These are phyloP conservation scores for Asteroscopus sphinx DNA, from an alignment of 2,888 invertebrate genomes.

Conservation along the genomic window DNA sequence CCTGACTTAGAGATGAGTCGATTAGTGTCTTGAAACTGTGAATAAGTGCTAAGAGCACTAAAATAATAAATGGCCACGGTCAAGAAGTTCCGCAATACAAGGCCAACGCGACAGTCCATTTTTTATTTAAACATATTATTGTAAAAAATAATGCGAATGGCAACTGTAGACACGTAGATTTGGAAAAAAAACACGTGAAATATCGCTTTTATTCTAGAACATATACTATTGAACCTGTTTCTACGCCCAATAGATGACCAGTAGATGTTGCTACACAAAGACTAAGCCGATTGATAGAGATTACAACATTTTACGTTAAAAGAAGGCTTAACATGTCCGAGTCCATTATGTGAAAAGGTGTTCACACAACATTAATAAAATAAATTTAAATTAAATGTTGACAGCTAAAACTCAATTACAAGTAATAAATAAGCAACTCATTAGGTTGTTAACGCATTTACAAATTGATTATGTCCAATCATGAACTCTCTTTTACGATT, in stretches of 20 bases:
- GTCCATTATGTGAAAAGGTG: constrained; percentile 3
- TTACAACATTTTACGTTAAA: constrained; percentile 3
- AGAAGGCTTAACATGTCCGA: neutral
- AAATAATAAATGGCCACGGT: constrained; percentile 42
- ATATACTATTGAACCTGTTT: constrained; percentile 20
- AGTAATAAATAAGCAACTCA: constrained; percentile 16
- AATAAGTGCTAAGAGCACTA: constrained; percentile 57
- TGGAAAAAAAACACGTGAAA: constrained; percentile 5
- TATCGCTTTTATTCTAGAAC: constrained; percentile 4
- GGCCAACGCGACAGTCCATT: constrained; percentile 24
- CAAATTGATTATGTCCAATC: constrained; percentile 15
- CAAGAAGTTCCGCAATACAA: constrained; percentile 39
- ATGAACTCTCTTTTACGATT: constrained; percentile 20
- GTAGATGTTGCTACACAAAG: constrained; percentile 7
- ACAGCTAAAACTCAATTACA: constrained; percentile 24
- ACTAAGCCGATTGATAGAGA: constrained; percentile 1
- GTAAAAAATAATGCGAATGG: constrained; percentile 1
- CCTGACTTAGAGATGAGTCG: constrained; percentile 51
- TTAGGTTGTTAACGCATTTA: constrained; percentile 19
- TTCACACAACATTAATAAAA: constrained; percentile 9
- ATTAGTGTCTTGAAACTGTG: constrained; percentile 31
- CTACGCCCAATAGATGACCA: constrained; percentile 9
- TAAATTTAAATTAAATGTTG: constrained; percentile 29
- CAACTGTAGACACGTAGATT: neutral
- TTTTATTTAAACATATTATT: neutral